These are phyloP conservation scores for Cloeon dipterum DNA, from an alignment of 2,888 invertebrate genomes.

Conservation along the genomic window DNA sequence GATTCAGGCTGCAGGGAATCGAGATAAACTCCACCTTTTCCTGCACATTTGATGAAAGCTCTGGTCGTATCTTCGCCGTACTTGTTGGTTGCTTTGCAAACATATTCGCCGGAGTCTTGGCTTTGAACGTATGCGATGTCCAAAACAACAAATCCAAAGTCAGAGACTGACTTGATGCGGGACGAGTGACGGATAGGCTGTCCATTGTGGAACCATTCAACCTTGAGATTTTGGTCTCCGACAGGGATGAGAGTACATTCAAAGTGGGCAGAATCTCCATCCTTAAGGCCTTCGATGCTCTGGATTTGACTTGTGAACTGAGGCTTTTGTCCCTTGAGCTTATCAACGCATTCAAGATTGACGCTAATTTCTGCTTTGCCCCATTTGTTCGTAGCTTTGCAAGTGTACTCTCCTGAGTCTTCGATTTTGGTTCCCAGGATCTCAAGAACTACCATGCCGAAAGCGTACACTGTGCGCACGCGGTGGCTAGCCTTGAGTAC, in stretches of 20 bases:
- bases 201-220: slow-evolving; percentile 94
- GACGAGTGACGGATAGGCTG: slow-evolving; percentile 70
- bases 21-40: slow-evolving; percentile 63
- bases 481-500: slow-evolving; percentile 67
- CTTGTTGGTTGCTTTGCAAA: slow-evolving; percentile 77
- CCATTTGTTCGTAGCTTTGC: slow-evolving; percentile 73
- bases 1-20: slow-evolving; percentile 84
- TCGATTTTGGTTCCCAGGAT: slow-evolving; percentile 81
- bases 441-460: slow-evolving; percentile 93
- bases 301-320: slow-evolving; percentile 73
- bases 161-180: slow-evolving; percentile 79
- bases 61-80: slow-evolving; percentile 69
- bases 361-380: slow-evolving; percentile 72
- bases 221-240: slow-evolving; percentile 79
- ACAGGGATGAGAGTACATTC: slow-evolving; percentile 86
- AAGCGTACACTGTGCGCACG: slow-evolving; percentile 81
- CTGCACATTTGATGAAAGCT: slow-evolving; percentile 63
- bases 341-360: slow-evolving; percentile 59
- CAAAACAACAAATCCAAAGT: slow-evolving; percentile 85
- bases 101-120: slow-evolving; percentile 82
- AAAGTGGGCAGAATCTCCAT: slow-evolving; percentile 85
- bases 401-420: slow-evolving; percentile 77
- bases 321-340: slow-evolving; percentile 65
- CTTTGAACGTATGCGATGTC: slow-evolving; percentile 86
- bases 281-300: slow-evolving; percentile 61